Evolutionary conservation across 1,140 invertebrate species (phyloP).

Genomic region (Eubasilissa regina): DNA sequence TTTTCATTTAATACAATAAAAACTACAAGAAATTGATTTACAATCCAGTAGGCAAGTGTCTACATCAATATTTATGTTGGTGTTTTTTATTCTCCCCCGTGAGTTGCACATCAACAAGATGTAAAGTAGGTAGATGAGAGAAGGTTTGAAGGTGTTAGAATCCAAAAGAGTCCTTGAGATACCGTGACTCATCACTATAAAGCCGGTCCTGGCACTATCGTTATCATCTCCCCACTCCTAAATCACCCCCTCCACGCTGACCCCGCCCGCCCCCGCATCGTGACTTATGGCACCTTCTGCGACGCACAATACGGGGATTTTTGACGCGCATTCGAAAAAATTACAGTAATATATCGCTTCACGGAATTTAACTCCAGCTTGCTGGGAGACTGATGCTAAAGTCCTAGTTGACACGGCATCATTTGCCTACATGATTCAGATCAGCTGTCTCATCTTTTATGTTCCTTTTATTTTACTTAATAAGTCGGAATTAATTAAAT

Average conservation of each 20-base stretch:
- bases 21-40: no score
- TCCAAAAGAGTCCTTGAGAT: conserved; percentile 11
- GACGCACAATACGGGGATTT: conserved; percentile 57
- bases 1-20: no score
- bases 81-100: no score
- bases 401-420: not conserved
- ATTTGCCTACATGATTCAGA: no score
- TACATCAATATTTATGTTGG: no score
- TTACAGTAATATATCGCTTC: conserved; percentile 57
- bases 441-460: no score
- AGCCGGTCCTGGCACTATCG: not conserved
- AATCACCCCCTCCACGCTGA: conserved; percentile 4
- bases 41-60: no score
- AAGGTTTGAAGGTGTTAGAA: not conserved
- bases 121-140: no score
- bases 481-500: no score
- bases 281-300: conserved; percentile 54
- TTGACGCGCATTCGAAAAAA: conserved; percentile 58
- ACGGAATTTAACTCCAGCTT: conserved; percentile 34
- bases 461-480: no score
- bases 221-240: not conserved
- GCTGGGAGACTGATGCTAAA: not conserved
- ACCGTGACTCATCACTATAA: conserved; percentile 41
- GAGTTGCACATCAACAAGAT: no score
- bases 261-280: conserved; percentile 6